A percentile compares a stretch with the other conserved stretches of the same genome.
These are phyloP conservation scores for Trichoplusia ni DNA, from an alignment of 1,140 invertebrate genomes.

Conservation along the genomic window DNA sequence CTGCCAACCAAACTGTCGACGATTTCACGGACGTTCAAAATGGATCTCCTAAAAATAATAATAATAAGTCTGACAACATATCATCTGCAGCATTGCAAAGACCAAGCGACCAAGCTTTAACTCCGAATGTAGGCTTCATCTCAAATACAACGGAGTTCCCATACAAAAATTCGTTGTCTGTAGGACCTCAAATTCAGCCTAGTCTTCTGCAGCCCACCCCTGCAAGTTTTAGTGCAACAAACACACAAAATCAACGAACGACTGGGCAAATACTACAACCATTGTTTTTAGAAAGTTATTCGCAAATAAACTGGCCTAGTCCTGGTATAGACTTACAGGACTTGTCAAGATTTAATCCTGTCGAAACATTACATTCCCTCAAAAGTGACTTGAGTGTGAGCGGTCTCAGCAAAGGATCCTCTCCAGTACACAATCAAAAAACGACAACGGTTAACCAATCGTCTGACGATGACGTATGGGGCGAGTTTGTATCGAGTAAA, in stretches of 20 bases:
- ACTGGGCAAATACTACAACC: constrained; percentile 78
- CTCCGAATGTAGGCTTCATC: constrained; percentile 29
- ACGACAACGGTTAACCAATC: constrained; percentile 51
- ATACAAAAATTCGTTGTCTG: constrained; percentile 10
- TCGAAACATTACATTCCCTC: constrained; percentile 73
- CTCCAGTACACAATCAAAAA: constrained; percentile 56
- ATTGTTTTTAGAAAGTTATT: constrained; percentile 76
- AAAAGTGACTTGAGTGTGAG: constrained; percentile 60
- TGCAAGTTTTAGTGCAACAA: constrained; percentile 36
- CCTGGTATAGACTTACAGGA: constrained; percentile 85
- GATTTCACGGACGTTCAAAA: constrained; percentile 35
- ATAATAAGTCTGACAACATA: constrained; percentile 48
- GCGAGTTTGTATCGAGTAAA: constrained; percentile 83
- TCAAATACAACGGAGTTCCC: constrained; percentile 13
- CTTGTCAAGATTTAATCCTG: constrained; percentile 82
- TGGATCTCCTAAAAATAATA: constrained; percentile 36
- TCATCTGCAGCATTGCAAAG: constrained; percentile 34
- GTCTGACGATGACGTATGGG: constrained; percentile 83
- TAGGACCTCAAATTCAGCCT: constrained; percentile 11
- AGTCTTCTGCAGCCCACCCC: constrained; percentile 59
- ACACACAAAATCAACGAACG: constrained; percentile 52
- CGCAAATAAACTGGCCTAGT: constrained; percentile 85
- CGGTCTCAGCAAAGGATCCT: constrained; percentile 55
- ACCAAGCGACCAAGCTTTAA: constrained; percentile 36
- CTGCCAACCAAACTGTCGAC: not conserved